phyloP scores from a whole-genome alignment of 2,888 invertebrate species.

The Osmoderma eremita region DNA sequence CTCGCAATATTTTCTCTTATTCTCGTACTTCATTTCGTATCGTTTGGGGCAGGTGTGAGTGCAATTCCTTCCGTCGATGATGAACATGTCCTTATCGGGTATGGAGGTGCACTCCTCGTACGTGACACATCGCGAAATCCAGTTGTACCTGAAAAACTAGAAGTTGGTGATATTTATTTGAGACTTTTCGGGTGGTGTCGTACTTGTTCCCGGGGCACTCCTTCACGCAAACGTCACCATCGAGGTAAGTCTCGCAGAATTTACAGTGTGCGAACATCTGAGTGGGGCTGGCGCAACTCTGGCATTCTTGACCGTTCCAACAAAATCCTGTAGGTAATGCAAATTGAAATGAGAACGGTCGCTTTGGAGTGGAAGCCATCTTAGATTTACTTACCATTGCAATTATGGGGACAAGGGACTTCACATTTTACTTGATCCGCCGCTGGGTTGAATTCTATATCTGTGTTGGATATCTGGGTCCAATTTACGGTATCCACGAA shows the following conservation, averaged over 20 bases:
- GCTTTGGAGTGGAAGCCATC: no score
- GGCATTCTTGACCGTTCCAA: conserved; percentile 66
- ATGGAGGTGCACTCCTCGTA: conserved; percentile 71
- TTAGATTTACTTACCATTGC: conserved; percentile 47
- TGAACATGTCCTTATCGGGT: conserved; percentile 35
- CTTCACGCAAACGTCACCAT: conserved; percentile 61
- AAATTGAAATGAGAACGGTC: no score
- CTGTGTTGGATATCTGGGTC: conserved; percentile 62
- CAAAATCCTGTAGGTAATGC: conserved; percentile 63
- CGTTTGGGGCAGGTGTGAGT: conserved; percentile 73
- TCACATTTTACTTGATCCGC: conserved; percentile 16
- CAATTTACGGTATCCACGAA: conserved; percentile 78
- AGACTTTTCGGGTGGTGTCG: conserved; percentile 55
- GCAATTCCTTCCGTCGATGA: conserved; percentile 71
- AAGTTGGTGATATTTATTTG: conserved; percentile 28
- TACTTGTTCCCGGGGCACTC: conserved; percentile 76
- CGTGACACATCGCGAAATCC: conserved; percentile 71
- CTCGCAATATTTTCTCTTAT: conserved; percentile 54
- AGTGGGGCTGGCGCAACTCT: conserved; percentile 65
- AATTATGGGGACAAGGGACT: conserved; percentile 42
- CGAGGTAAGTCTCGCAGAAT: conserved; percentile 68
- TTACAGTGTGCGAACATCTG: conserved; percentile 50
- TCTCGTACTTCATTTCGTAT: conserved; percentile 59
- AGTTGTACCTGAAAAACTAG: conserved; percentile 52
- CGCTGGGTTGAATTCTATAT: conserved; percentile 7